A percentile compares a stretch with the other conserved stretches of the same genome.
These are phyloP conservation scores for Trachymyrmex cornetzi DNA, from an alignment of 1,140 invertebrate genomes.

Conservation along the genomic window DNA sequence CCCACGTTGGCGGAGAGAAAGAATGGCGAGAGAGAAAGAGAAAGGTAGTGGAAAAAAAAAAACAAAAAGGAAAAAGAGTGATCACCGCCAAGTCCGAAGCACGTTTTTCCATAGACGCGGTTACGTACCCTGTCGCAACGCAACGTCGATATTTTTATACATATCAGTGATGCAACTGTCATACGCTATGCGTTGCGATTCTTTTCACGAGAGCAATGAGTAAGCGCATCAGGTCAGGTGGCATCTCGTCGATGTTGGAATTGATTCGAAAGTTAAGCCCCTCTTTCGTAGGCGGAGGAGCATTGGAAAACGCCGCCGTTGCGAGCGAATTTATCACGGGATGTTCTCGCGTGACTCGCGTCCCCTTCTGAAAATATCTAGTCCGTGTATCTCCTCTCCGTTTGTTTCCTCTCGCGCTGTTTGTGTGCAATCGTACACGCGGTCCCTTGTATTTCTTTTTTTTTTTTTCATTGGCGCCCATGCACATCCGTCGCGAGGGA, in stretches of 20 bases:
- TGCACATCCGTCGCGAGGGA: constrained; percentile 42
- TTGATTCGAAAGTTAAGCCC: constrained; percentile 66
- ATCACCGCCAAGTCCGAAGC: constrained; percentile 25
- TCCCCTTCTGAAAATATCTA: constrained; percentile 47
- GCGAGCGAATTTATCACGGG: constrained; percentile 62
- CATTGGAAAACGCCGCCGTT: constrained; percentile 29
- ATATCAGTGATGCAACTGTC: constrained; percentile 27
- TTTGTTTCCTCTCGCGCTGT: neutral
- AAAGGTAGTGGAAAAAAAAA: neutral
- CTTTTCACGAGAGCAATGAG: constrained; percentile 35
- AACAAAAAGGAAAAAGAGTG: constrained; percentile 3
- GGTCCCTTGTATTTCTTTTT: constrained; percentile 17
- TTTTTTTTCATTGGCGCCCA: neutral
- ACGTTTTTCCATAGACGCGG: constrained; percentile 30
- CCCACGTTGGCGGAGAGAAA: constrained; percentile 65
- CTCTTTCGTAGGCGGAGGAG: neutral
- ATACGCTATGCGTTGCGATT: constrained; percentile 8
- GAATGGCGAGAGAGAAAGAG: constrained; percentile 47
- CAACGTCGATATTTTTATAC: constrained; percentile 30
- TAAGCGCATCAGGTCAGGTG: constrained; percentile 51
- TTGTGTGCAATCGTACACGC: neutral
- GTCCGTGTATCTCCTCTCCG: neutral
- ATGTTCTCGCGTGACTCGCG: constrained; percentile 47
- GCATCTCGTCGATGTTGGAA: constrained; percentile 45
- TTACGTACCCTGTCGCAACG: constrained; percentile 19